Conservation (phyloP, 2,797 vertebrate species). For the Cetoscarus ocellatus region DNA sequence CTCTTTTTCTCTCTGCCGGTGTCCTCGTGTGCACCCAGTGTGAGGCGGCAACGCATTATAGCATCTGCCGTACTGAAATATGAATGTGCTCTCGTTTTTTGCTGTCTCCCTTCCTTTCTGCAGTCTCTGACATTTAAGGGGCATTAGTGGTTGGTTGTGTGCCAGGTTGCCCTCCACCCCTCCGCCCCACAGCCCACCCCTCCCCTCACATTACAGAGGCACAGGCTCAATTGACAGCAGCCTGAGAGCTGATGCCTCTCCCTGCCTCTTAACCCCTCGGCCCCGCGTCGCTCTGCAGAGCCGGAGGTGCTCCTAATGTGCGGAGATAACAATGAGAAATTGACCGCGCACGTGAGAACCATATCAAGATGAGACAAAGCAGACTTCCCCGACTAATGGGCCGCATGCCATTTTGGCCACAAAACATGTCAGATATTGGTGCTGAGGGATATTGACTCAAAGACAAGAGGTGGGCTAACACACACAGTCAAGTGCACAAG, state of each 20-base stretch:
- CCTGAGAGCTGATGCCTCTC: conserved; percentile 63
- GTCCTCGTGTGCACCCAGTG: conserved; percentile 58
- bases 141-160: conserved; percentile 77
- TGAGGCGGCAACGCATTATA: conserved; percentile 61
- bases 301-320: conserved; percentile 39
- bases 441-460: conserved; percentile 61
- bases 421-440: conserved; percentile 79
- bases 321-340: conserved; percentile 40
- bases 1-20: conserved; percentile 32
- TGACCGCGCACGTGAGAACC: conserved; percentile 19
- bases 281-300: conserved; percentile 29
- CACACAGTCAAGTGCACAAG: conserved; percentile 71
- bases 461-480: conserved; percentile 57
- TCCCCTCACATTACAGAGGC: conserved; percentile 56
- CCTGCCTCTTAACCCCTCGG: conserved; percentile 53
- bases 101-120: conserved; percentile 61
- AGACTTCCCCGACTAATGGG: conserved; percentile 37
- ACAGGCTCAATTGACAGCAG: conserved; percentile 64
- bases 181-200: conserved; percentile 25
- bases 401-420: conserved; percentile 60
- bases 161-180: conserved; percentile 70
- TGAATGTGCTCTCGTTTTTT: conserved; percentile 71
- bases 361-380: conserved; percentile 38
- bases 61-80: conserved; percentile 76
- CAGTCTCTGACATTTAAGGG: conserved; percentile 80